Evolutionary conservation across 1,140 invertebrate species (phyloP), one percentile per base, ranked within the genome.

Genomic region (Pinna nobilis): DNA sequence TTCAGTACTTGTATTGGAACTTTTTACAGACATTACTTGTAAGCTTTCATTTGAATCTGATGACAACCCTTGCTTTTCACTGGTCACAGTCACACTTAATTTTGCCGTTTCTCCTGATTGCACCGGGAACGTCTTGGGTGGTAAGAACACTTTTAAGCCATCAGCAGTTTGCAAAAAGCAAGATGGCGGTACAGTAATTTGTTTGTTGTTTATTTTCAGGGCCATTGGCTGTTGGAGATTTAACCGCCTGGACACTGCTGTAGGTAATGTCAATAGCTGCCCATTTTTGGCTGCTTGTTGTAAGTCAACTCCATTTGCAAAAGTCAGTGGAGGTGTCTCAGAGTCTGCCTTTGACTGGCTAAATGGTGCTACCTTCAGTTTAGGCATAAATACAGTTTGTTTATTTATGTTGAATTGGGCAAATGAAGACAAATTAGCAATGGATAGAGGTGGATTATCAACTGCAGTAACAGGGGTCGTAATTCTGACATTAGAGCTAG

Each of bases 111-210:
- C 65, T 32, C 78, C 76, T n/a, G 68, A 55, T 53, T 72, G 77
- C 13, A 82, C 60, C 11, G 82, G 79, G 55, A 86, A 85, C 37
- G 85, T 85, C 50, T 84, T 83, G n/a, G 81, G 80, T 6, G 84
- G 84, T 13, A 87, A 74, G 49, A 84, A 82, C 28, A 87, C 76
- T 76, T 85, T 85, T 20, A 85, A 51, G 23, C 83, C 83, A 44
- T 86, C 82, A 25, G 33, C 47, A 15, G 84, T 81, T 23, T 77
- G 77, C n/a, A 87, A 78, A 51, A 86, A 80, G 41, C 82, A 84
- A 9, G 80, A 82, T 9, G 86, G 83, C 32, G 84, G 84, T 1
- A 86, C 82, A 13, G 80, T 79, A 1, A 85, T 80, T 41, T 84
- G 79, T 47, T 75, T 72, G 55, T 83, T 84, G 70, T 85, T 86